These are phyloP conservation scores for Pilophorus perplexus DNA, from an alignment of 2,888 invertebrate genomes.

Conservation along the genomic window DNA sequence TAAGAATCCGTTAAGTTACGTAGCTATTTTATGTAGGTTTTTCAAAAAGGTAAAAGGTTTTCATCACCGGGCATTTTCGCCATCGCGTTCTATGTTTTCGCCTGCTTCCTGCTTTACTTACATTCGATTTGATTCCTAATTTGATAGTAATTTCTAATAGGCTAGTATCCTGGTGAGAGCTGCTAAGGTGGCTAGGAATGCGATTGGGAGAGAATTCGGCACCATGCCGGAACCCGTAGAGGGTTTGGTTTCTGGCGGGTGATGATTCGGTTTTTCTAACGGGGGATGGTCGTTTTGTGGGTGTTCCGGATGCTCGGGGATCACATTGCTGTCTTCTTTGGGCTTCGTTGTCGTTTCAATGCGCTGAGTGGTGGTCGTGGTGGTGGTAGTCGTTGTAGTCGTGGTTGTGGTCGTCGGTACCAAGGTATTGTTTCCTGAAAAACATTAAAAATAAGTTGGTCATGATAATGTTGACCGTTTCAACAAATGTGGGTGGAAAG, in stretches of 20 bases:
- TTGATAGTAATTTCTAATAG: background rate
- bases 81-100: background rate
- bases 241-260: no score
- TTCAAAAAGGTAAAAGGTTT: conserved; percentile 3
- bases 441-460: background rate
- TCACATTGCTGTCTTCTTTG: conserved; percentile 9
- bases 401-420: conserved; percentile 75
- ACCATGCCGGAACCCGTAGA: no score
- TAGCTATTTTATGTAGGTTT: no score
- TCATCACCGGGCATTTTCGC: conserved; percentile 12
- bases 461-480: no score
- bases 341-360: conserved; percentile 9
- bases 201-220: background rate
- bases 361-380: conserved; percentile 51
- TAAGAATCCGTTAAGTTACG: no score
- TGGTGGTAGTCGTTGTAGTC: conserved; percentile 55
- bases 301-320: background rate
- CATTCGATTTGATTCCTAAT: background rate
- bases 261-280: background rate
- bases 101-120: background rate
- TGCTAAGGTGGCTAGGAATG: background rate
- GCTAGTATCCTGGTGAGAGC: conserved; percentile 4
- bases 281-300: conserved; percentile 6
- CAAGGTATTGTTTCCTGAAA: conserved; percentile 63
- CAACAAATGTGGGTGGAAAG: no score